Evolutionary conservation across 2,113 vertebrate genomes (phyloP), one percentile per base, ranked within the genome.

Genomic region (Carassius auratus): DNA sequence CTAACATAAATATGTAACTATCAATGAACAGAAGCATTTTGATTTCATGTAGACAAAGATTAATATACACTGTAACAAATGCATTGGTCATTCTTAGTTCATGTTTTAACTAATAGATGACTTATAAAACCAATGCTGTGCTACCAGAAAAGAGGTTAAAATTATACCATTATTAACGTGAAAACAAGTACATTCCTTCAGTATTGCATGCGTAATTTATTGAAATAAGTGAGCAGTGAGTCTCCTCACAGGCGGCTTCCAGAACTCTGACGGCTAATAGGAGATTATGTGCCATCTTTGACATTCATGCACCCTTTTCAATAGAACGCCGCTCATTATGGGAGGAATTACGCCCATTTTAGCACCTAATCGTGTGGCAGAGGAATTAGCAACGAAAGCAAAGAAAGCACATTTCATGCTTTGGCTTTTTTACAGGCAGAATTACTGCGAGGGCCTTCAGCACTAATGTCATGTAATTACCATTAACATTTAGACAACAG

Each of bases 281-380:
- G 83, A 87, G 87, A 92, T 93, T 91, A 90, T 89, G 89, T 85
- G 73, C 91, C 90, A 92, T 91, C 88, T 71, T 86, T 93, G 92
- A 92, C 93, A 93, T 94, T 94, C 90, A 85, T 91, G 83, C 87
- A 92, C 87, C 85, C 87, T 88, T 92, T 92, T 83, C 36, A 89
- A 91, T 92, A 17, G 71, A 91, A 90, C 89, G 69, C 78, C 88
- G 88, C 91, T 92, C 91, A 93, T 94, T 94, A 92, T 92, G 82
- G 88, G 90, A 85, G 90, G 88, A 94, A 93, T 94, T 91, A 92
- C 79, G 91, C 91, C 87, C 86, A 12, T 87, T 94, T 94, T 92
- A 93, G 92, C 89, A 90, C 84, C 90, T 92, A 93, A 94, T 94
- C 91, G 93, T 89, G 71, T 87, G 19, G 45, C 83, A 5, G 50